Percentiles rank a stretch among this genome's conserved stretches.
Evolutionary conservation across 2,113 vertebrate species (phyloP).

Genomic region (Menura novaehollandiae): DNA sequence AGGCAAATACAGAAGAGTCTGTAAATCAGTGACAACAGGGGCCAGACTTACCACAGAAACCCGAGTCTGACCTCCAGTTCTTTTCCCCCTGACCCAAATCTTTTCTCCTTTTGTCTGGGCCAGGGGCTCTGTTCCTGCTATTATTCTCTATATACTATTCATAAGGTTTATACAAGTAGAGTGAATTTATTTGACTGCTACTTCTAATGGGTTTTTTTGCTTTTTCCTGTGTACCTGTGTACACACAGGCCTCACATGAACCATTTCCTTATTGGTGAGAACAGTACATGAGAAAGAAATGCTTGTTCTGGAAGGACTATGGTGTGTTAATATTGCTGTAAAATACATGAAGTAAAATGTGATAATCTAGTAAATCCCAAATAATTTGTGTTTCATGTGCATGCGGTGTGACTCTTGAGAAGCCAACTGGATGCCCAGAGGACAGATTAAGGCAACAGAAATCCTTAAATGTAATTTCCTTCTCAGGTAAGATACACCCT

Average conservation of each 20-base stretch:
- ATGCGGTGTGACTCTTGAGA: not conserved
- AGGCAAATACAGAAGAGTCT: not conserved
- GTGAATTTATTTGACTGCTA: not conserved
- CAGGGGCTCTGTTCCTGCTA: not conserved
- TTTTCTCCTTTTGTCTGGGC: not conserved
- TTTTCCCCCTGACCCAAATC: not conserved
- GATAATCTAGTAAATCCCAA: not conserved
- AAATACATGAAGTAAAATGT: fast-evolving
- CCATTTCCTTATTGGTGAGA: not conserved
- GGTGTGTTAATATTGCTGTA: not conserved
- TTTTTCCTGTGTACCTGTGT: not conserved
- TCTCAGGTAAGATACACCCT: not conserved
- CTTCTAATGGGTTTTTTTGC: not conserved
- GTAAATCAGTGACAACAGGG: not conserved
- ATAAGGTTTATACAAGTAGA: not conserved
- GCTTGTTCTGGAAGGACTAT: not conserved
- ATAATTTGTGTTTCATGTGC: not conserved
- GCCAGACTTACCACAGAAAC: not conserved
- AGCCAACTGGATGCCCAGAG: not conserved
- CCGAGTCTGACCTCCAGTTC: not conserved
- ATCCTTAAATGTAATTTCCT: not conserved
- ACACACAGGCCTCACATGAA: not conserved
- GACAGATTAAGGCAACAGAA: not conserved
- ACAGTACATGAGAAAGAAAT: not conserved
- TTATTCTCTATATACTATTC: not conserved